These are phyloP conservation scores for Delphinus delphis DNA, from an alignment of 2,113 vertebrate species.

Conservation along the genomic window DNA sequence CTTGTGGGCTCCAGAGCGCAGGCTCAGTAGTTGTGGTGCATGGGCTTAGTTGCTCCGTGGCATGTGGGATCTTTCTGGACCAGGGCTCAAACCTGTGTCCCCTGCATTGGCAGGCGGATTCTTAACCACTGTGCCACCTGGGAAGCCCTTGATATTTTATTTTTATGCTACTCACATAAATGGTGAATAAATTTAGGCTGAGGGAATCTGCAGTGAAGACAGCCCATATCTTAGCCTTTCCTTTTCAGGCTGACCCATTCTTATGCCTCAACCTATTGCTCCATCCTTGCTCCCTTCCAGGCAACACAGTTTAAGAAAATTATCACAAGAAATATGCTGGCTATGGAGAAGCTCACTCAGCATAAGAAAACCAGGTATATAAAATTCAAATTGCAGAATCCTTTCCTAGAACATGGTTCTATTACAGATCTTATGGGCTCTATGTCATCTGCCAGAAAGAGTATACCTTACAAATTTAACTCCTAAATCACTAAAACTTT, in stretches of 20 bases:
- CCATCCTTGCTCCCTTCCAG: not conserved
- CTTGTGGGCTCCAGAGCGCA: too few relatives aligned
- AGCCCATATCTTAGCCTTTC: not conserved
- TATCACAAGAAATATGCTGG: not conserved
- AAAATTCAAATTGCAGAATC: not conserved
- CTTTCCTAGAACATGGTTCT: not conserved
- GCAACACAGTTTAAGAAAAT: not conserved
- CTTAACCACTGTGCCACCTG: too few relatives aligned
- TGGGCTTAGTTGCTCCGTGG: too few relatives aligned
- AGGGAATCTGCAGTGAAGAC: not conserved
- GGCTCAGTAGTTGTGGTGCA: too few relatives aligned
- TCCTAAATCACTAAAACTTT: constrained; percentile 19
- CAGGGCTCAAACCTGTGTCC: too few relatives aligned
- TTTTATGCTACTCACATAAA: not conserved
- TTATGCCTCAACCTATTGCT: not conserved
- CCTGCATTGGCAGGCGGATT: too few relatives aligned
- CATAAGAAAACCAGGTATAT: not conserved
- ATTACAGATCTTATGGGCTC: not conserved
- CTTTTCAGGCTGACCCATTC: not conserved
- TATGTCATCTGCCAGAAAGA: not conserved
- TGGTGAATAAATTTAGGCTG: not conserved
- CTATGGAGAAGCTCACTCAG: not conserved
- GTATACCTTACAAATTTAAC: not conserved
- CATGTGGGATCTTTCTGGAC: too few relatives aligned
- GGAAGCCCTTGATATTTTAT: not conserved